These are phyloP conservation scores for Apis florea DNA, from an alignment of 1,140 invertebrate species.

Conservation along the genomic window DNA sequence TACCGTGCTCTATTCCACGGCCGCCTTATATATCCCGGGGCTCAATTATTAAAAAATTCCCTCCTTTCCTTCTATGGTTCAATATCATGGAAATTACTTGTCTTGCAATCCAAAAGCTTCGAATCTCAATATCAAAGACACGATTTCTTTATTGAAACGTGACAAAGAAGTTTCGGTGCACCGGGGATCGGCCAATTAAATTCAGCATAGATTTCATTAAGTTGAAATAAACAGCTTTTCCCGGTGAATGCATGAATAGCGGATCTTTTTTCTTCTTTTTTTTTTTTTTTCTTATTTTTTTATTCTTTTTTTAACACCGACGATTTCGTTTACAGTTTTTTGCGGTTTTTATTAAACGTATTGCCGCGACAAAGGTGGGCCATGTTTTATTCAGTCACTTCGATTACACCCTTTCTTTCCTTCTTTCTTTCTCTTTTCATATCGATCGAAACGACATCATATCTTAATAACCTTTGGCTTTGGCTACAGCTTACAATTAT, in stretches of 20 bases:
- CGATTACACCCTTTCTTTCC: neutral
- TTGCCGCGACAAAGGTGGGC: neutral
- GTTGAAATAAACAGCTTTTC: conserved; percentile 25
- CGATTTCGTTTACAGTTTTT: conserved; percentile 17
- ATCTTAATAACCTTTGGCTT: neutral
- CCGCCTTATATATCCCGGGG: conserved; percentile 47
- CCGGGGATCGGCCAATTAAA: conserved; percentile 27
- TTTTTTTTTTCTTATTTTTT: too few species aligned
- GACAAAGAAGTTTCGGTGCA: conserved; percentile 31
- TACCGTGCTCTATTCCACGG: conserved; percentile 54
- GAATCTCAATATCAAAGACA: conserved; percentile 62
- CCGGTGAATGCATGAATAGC: conserved; percentile 3
- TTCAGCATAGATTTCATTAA: conserved; percentile 48
- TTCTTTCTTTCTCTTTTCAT: neutral
- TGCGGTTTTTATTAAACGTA: conserved; percentile 6
- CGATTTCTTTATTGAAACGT: conserved; percentile 47
- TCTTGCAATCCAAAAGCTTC: conserved; percentile 57
- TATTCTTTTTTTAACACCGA: neutral
- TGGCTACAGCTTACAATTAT: neutral
- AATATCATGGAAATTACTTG: conserved; percentile 66
- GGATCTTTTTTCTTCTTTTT: neutral
- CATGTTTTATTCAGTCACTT: conserved; percentile 25
- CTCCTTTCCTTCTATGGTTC: conserved; percentile 55
- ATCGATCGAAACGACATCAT: neutral
- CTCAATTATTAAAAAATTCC: conserved; percentile 65